Conservation (phyloP, 2,888 invertebrate genomes). For the Pinctada fucata region DNA sequence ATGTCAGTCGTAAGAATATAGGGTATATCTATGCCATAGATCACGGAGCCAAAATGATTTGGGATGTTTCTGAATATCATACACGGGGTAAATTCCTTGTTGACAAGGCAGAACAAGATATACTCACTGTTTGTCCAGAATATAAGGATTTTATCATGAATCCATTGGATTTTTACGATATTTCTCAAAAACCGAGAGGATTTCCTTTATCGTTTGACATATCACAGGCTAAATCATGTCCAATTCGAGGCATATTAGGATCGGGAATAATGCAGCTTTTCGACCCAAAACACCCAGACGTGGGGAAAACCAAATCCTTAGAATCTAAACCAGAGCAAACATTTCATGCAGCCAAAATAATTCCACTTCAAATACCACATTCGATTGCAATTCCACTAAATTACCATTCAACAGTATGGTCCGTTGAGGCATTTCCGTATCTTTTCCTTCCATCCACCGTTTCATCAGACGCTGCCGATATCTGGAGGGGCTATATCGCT, state of each 20-base stretch:
- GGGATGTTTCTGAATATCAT: slow-evolving; percentile 26
- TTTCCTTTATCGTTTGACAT: not conserved
- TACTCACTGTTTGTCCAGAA: not conserved
- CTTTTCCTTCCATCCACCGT: not conserved
- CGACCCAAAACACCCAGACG: not conserved
- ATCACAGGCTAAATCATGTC: not conserved
- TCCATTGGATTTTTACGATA: slow-evolving; percentile 1
- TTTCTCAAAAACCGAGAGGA: slow-evolving; percentile 10
- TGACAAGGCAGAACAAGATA: not conserved
- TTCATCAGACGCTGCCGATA: not conserved
- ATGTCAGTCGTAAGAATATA: slow-evolving; percentile 24
- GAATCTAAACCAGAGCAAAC: not conserved
- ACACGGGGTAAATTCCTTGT: not conserved
- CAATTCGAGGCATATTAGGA: not conserved
- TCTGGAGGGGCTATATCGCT: not conserved
- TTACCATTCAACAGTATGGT: not conserved
- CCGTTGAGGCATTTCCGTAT: not conserved
- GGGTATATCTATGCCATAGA: slow-evolving; percentile 32
- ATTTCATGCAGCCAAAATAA: not conserved
- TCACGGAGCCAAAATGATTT: slow-evolving; percentile 17
- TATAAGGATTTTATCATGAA: not conserved
- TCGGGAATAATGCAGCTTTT: not conserved
- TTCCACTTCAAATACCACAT: not conserved
- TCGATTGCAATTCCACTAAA: not conserved
- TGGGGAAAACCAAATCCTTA: not conserved